Base-by-base conservation (phyloP, 2,888 invertebrate species). In the Drosophila demipolita region DNA sequence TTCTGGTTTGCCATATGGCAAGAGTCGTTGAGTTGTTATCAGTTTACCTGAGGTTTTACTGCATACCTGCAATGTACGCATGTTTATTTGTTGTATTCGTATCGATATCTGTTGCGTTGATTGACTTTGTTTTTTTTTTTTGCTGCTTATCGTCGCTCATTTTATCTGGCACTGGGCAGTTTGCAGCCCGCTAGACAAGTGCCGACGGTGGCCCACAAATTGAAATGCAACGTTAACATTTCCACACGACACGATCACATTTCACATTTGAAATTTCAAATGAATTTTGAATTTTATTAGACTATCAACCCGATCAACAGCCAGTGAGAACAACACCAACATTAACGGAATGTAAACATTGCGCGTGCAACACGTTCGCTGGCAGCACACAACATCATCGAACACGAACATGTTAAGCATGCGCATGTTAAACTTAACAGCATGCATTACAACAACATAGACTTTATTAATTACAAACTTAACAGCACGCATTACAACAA, bases 251-350 rank as follows among this genome's bases (percentile, higher is more conserved):
- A 53, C 57, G 73, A 77, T 81, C 77, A 33, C 53, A 80, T 76
- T 78, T 77, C 77, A 29, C 42, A 80, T 76, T 78, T 68, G 32
- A 72, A 80, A 80, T 52, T 72, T 60, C 49, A 64, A 23, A 66
- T 66, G 73, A 66, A 76, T 68, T 68, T 80, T 45, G 20, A 36
- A 55, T 38, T 45, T 23, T 35, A 53, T 52, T 45, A 17, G 62
- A 42, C 20, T 53, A 36, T 33, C 50, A 50, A 45, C 20, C 23
- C 23, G 45, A 45, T 32, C 59, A 64, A 64, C 26, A 62, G 49
- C 45, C 40, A 36, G 11, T 2, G 11, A 8, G 12, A 20, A n/a
- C 15, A 38, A 35, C 26, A 26, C 20, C 6, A 59, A 59, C 55
- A 65, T 42, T 36, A 67, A 42, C 57, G 59, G 17, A 42, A 58